These are phyloP conservation scores for Bungarus multicinctus DNA, from an alignment of 2,113 vertebrate species.

Conservation along the genomic window DNA sequence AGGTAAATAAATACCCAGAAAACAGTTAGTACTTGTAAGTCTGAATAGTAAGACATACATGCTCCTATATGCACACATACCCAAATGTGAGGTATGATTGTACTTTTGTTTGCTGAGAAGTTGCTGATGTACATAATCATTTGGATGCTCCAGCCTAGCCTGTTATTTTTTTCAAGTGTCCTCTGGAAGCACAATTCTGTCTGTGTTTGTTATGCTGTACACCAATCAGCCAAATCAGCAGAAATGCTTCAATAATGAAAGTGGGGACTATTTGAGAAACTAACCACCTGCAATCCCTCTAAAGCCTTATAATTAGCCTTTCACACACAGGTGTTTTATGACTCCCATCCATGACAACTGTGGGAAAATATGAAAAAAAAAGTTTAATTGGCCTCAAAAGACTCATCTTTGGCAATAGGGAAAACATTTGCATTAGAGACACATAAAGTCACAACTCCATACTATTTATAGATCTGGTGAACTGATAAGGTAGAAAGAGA, in stretches of 20 bases:
- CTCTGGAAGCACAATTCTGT: not conserved
- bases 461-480: not conserved
- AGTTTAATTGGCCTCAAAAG: not conserved
- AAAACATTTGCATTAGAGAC: not conserved
- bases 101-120: not conserved
- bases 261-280: not conserved
- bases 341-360: not conserved
- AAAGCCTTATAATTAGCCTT: constrained; percentile 10
- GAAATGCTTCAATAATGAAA: not conserved
- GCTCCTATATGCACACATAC: not conserved
- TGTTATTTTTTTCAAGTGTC: not conserved
- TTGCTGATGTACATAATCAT: not conserved
- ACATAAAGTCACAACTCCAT: not conserved
- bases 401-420: not conserved
- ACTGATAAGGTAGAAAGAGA: not conserved
- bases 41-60: not conserved
- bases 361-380: not conserved
- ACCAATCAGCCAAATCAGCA: not conserved
- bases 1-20: not conserved
- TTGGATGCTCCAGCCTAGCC: not conserved
- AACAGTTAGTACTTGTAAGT: not conserved
- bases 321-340: not conserved
- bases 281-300: not conserved
- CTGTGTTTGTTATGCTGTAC: not conserved
- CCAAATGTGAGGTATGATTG: not conserved